Conservation (phyloP, 2,113 vertebrate genomes). For the Corapipo altera region DNA sequence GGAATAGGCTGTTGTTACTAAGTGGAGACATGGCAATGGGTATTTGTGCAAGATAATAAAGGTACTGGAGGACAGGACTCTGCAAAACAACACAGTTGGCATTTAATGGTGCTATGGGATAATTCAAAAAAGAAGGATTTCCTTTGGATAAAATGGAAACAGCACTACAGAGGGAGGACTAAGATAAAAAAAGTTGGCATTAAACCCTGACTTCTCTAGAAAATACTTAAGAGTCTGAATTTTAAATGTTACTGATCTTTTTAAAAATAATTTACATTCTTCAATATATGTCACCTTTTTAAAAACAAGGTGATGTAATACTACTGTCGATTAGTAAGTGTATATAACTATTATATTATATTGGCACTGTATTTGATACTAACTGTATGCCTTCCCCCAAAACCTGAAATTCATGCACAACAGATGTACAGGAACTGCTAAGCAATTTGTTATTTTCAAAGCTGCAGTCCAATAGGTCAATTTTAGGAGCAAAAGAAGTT, state of each 20-base stretch:
- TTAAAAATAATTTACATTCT: not conserved
- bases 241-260: not conserved
- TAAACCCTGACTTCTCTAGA: not conserved
- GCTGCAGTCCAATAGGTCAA: not conserved
- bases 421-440: not conserved
- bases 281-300: not conserved
- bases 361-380: not conserved
- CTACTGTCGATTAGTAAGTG: not conserved
- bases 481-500: not conserved
- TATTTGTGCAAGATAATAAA: conserved; percentile 96
- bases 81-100: conserved; percentile 68
- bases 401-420: not conserved
- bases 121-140: not conserved
- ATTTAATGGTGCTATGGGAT: not conserved
- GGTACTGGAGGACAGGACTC: conserved; percentile 97
- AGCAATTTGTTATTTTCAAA: not conserved
- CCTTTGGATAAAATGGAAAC: not conserved
- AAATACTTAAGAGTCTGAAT: not conserved
- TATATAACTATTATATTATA: not conserved
- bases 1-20: conserved; percentile 97
- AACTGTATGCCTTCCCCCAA: not conserved
- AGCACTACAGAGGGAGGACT: not conserved
- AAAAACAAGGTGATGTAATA: not conserved
- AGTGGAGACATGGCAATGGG: conserved; percentile 99
- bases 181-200: not conserved